These are phyloP conservation scores for Iselma pallidipennis DNA, from an alignment of 2,888 invertebrate genomes.

Conservation along the genomic window DNA sequence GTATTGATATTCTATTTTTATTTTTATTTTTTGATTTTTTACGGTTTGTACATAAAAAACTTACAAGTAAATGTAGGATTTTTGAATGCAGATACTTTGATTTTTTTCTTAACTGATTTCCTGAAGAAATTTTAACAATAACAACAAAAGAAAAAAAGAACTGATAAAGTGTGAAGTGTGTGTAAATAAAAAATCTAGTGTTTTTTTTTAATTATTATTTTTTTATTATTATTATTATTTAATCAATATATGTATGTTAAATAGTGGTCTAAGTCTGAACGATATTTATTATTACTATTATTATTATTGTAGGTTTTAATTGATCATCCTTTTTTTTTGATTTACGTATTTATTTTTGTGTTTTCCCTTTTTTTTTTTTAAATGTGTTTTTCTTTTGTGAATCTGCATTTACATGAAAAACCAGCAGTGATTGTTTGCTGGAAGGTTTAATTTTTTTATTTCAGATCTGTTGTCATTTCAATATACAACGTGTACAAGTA, in stretches of 20 bases:
- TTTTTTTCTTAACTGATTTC: constrained; percentile 29
- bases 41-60: constrained; percentile 40
- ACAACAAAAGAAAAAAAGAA: not conserved
- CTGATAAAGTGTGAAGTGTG: constrained; percentile 44
- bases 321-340: constrained; percentile 38
- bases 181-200: constrained; percentile 51
- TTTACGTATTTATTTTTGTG: constrained; percentile 39
- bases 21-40: constrained; percentile 27
- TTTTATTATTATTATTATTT: constrained; percentile 38
- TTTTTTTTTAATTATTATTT: constrained; percentile 42
- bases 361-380: constrained; percentile 3
- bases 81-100: constrained; percentile 27
- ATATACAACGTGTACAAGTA: constrained; percentile 53
- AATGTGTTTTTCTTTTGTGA: constrained; percentile 14
- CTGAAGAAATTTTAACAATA: not conserved
- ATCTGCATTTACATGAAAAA: constrained; percentile 37
- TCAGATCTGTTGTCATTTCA: constrained; percentile 52
- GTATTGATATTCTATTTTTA: constrained; percentile 38
- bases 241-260: constrained; percentile 40
- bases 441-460: constrained; percentile 22
- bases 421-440: constrained; percentile 22
- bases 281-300: constrained; percentile 52
- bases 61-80: constrained; percentile 33
- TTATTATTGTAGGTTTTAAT: constrained; percentile 48
- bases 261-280: constrained; percentile 52